Percentiles rank a stretch among this genome's conserved stretches.
Conservation (phyloP, 2,113 vertebrate species). For the Chaenocephalus aceratus region DNA sequence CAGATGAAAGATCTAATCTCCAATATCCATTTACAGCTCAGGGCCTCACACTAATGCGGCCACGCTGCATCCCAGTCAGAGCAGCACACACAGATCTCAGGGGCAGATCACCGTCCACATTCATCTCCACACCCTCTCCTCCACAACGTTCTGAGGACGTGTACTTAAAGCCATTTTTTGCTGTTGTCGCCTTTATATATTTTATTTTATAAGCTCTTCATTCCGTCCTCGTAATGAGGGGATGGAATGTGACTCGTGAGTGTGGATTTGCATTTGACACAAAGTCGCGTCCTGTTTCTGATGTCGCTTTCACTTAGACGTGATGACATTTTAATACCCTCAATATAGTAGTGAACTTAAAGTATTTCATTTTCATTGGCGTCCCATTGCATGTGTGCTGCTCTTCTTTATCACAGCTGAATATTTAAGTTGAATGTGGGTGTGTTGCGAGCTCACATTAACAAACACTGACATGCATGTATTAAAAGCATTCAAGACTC, state of each 20-base stretch:
- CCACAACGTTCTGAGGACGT: constrained; percentile 24
- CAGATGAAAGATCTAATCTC: constrained; percentile 87
- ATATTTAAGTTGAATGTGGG: constrained; percentile 75
- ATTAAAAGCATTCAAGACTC: constrained; percentile 75
- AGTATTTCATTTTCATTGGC: constrained; percentile 61
- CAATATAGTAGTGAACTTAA: constrained; percentile 62
- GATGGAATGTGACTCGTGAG: constrained; percentile 44
- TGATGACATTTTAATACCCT: constrained; percentile 76
- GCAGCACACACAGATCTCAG: constrained; percentile 53
- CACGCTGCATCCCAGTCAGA: constrained; percentile 66
- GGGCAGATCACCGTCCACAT: constrained; percentile 46
- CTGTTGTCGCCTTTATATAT: constrained; percentile 40
- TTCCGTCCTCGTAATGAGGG: constrained; percentile 46
- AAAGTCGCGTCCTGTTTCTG: constrained; percentile 60
- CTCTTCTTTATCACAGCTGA: constrained; percentile 50
- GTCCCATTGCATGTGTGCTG: constrained; percentile 59
- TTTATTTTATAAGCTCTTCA: constrained; percentile 46
- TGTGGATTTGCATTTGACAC: constrained; percentile 68
- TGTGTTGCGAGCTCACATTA: constrained; percentile 72
- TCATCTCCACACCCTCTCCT: constrained; percentile 35
- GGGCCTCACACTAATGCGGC: constrained; percentile 76
- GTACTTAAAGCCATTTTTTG: constrained; percentile 25
- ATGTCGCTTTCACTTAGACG: constrained; percentile 63
- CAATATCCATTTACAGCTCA: constrained; percentile 86
- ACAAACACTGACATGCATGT: constrained; percentile 78